A percentile compares a stretch with the other conserved stretches of the same genome.
phyloP scores from a whole-genome alignment of 2,888 invertebrate species.

The Agrochola lychnidis region DNA sequence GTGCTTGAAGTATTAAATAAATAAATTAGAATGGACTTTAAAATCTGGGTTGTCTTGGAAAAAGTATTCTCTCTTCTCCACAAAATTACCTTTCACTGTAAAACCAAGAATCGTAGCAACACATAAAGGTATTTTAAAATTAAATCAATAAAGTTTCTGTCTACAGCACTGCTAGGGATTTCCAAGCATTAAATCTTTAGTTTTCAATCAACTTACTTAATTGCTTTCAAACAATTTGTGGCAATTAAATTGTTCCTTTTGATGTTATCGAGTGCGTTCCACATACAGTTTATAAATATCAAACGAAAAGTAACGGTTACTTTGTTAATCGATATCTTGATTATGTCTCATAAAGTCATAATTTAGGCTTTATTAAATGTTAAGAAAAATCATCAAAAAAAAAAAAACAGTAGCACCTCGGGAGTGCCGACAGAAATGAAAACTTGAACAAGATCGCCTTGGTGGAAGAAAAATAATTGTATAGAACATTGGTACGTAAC shows the following conservation, averaged over 20 bases:
- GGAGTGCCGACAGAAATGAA: no score
- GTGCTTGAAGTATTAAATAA: no score
- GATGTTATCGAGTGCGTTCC: not conserved
- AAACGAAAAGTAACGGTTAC: not conserved
- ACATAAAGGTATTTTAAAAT: no score
- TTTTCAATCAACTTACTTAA: slow-evolving; percentile 21
- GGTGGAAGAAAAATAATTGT: no score
- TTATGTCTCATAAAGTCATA: not conserved
- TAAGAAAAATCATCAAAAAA: not conserved
- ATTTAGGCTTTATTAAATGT: slow-evolving; percentile 2
- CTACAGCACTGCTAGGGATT: slow-evolving; percentile 7
- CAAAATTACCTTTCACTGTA: not conserved
- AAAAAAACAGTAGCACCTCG: no score
- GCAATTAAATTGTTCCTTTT: slow-evolving; percentile 14
- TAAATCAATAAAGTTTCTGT: not conserved
- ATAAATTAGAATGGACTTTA: no score
- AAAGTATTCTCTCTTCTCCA: not conserved
- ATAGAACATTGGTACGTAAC: no score
- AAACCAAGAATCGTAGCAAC: not conserved
- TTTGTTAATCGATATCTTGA: slow-evolving; percentile 6
- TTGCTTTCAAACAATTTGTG: slow-evolving; percentile 24
- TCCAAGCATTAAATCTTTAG: slow-evolving; percentile 9
- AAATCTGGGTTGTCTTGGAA: not conserved
- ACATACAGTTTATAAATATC: not conserved
- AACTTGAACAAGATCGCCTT: no score